Base-by-base conservation (phyloP, 2,113 vertebrate species). In the Climacteris rufus region DNA sequence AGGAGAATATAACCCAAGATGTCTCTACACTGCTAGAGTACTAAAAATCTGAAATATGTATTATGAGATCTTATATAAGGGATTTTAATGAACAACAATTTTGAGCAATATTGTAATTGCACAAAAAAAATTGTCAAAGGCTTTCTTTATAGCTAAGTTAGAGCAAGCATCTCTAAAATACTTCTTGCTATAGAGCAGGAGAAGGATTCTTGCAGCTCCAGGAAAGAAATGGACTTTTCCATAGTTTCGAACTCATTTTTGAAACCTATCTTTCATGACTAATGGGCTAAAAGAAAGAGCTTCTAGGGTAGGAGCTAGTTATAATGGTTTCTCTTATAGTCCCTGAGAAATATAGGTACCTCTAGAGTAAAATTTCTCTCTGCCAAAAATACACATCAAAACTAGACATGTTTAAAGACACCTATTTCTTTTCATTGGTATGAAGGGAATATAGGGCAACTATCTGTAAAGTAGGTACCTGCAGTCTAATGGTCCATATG, bases 351-450 rank as follows among this genome's bases (percentile, higher is more conserved):
- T 75, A 52, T 3, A 75, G 61, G 13, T 5, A 24, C 14, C 37
- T 86, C 53, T 79, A 60, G 63, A 44, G 40, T n/a, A 59, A 11
- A 44, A 83, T 81, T 93, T 78, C 74, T 87, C 64, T 74, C 60
- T 82, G 60, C 17, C 52, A 91, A 93, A 94, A 94, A 90, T 78
- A 49, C 40, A 61, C 50, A 84, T 87, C 42, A 91, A 84, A 93
- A 83, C 28, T 65, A 78, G 17, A 5, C 57, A 17, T 50, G 25
- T 71, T 93, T 87, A 87, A 91, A 89, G 64, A 53, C 18, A 66
- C 4, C 7, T 50, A 22, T 72, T 80, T 94, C 59, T 89, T 77
- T 91, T 70, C n/a, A 78, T 18, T 84, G n/a, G 5, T 77, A 28
- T n/a, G 77, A 91, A 60, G 11, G 13, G 24, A 84, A 75, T 83